Evolutionary conservation across 2,888 invertebrate species (phyloP), one percentile per base, ranked within the genome.

Genomic region (Zele albiditarsus): DNA sequence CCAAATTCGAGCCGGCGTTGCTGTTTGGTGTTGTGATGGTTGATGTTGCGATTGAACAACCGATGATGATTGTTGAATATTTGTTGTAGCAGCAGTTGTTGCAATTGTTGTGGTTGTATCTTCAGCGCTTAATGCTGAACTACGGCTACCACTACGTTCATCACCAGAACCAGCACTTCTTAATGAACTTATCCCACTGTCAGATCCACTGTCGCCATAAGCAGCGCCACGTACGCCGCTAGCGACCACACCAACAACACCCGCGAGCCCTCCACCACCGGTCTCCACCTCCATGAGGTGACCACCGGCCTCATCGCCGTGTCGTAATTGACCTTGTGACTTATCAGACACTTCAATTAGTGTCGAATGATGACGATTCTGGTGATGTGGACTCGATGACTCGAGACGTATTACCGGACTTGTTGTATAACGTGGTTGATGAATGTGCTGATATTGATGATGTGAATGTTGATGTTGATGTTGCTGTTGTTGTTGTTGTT

Each of bases 61-160:
- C 20, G 53, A 20, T 53, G 53, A 78, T 71, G 42, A 69, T 69
- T 75, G 81, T 79, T 90, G 89, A 88, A 10, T 53, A 23, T 53
- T 53, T 20, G 83, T 81, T 25, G 83, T 76, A 20, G 86, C 82
- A 58, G 86, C 81, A 70, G 88, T 53, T n/a, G 53, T 8, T 6
- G 53, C 53, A 20, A 53, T 85, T 89, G 91, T 89, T 90, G 90
- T 83, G 90, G 92, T 83, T 42, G 93, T 93, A 90, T 94, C 94
- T 90, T 94, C 94, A 88, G 93, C 93, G 90, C 94, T 94, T 89
- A 94, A 91, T 89, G 94, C 94, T 90, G 94, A 94, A 89, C 92
- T 92, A 79, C 94, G 92, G 89, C 94, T 94, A 87, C 94, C 94
- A 90, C 94, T 94, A 84, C 94, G 93, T 90, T 94, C 94, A 92